Base-by-base conservation (phyloP, 2,113 vertebrate species). In the Peromyscus polionotus region DNA sequence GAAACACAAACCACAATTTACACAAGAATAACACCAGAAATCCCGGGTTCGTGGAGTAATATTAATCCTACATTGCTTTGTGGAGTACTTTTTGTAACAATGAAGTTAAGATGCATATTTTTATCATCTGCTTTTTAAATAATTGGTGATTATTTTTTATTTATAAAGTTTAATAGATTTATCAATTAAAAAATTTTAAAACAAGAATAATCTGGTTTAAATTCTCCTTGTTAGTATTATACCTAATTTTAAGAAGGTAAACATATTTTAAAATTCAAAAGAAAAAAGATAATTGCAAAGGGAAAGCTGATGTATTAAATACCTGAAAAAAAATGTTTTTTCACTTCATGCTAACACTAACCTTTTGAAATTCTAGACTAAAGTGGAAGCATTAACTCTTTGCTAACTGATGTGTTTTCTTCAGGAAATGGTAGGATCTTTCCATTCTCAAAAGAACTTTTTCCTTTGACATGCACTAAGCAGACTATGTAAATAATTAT, bases 381-480 rank as follows among this genome's bases (percentile, higher is more conserved):
- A 85, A 77, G 6, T 94, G 65, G 90, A 86, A 67, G 1, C 88
- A 61, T 81, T 90, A 89, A 36, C 24, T 89, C 39, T 95, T 96
- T 90, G 57, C 48, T n/a, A 51, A 54, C 45, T 4, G 45, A 22
- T 79, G 14, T 86, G 86, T 79, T 95, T 96, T 90, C 51, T 94
- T 96, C 77, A 96, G 81, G 79, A 95, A 95, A 96, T 89, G 57
- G 81, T 90, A 76, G 31, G 51, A 94, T 85, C 13, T 85, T 91
- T 96, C 42, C 48, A n/a, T 91, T 92, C 92, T 90, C 85, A 81
- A 95, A 92, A 91, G 75, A 80, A 79, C 48, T 92, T 96, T 76
- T 85, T 72, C 7, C 45, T 90, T 94, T 97, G 61, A 93, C 10
- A 88, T 63, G 76, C 68, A 90, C 70, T 67, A 45, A 90, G 19